Evolutionary conservation across 2,113 vertebrate genomes (phyloP).

Genomic region (Meleagris gallopavo): DNA sequence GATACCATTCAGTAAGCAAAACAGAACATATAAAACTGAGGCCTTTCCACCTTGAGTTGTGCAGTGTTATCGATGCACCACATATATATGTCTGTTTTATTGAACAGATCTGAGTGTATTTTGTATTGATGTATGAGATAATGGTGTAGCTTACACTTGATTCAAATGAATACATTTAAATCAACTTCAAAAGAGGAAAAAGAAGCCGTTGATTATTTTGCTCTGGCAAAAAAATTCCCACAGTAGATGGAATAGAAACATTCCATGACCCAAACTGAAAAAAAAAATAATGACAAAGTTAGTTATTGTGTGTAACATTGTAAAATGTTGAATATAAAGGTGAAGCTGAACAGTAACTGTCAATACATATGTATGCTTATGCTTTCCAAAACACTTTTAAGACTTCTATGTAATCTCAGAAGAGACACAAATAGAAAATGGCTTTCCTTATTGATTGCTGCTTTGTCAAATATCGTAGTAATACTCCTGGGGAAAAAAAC

Average conservation of each 20-base stretch:
- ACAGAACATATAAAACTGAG: not conserved
- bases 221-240: not conserved
- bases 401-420: not conserved
- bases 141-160: not conserved
- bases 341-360: not conserved
- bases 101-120: not conserved
- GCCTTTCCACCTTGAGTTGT: not conserved
- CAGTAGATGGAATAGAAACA: not conserved
- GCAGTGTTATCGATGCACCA: not conserved
- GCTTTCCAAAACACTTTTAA: not conserved
- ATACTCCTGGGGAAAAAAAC: not conserved
- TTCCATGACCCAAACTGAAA: not conserved
- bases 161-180: not conserved
- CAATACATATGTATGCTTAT: rapidly evolving
- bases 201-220: not conserved
- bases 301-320: not conserved
- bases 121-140: not conserved
- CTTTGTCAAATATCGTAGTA: not conserved
- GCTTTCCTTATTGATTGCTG: not conserved
- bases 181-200: not conserved
- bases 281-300: not conserved
- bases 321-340: not conserved
- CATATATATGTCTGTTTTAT: not conserved
- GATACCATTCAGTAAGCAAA: not conserved
- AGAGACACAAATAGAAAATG: not conserved